Base-by-base conservation (phyloP, 2,113 vertebrate species). In the Puntigrus tetrazona region DNA sequence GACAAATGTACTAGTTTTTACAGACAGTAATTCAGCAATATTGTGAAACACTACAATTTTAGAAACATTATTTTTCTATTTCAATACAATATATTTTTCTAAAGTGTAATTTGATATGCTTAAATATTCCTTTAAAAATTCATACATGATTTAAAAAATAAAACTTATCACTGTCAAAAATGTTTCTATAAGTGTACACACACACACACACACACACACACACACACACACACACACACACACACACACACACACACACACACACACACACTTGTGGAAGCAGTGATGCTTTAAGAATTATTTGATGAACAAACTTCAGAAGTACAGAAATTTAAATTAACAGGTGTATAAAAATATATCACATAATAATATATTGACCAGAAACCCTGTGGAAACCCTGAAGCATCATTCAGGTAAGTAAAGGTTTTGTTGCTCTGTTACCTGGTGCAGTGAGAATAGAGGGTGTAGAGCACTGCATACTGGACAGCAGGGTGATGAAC, bases 371-470 rank as follows among this genome's bases (percentile, higher is more conserved):
- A 47, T 5, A 16, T 16, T 16, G 50, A 7, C 29, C 13, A 27
- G 27, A 63, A 63, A 55, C 20, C 50, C 13, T 16, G 27, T 29
- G 27, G 27, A 16, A 65, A 18, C 29, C 16, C 63, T 34, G 29
- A 20, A 36, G 20, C 75, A 55, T 78, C 20, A 57, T 34, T 13
- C 10, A 36, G 59, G 34, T 9, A 55, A 55, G 7, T n/a, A 57
- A 52, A 22, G 47, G 18, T 7, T 20, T 22, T 5, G 27, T 57
- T 25, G 72, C 9, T 59, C 41, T 78, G 16, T 31, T 95, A 99
- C 98, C 98, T 98, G 92, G 97, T 99, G 89, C 98, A 99, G 92
- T 99, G 98, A 0, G 97, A 99, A 91, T 99, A 99, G 20, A 99
- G 86, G 0, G 98, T 98, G 88, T 98, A 98, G 31, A 99, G 95